Evolutionary conservation across 2,888 invertebrate genomes (phyloP), one percentile per base, ranked within the genome.

Genomic region (Ephialtes manifestator): DNA sequence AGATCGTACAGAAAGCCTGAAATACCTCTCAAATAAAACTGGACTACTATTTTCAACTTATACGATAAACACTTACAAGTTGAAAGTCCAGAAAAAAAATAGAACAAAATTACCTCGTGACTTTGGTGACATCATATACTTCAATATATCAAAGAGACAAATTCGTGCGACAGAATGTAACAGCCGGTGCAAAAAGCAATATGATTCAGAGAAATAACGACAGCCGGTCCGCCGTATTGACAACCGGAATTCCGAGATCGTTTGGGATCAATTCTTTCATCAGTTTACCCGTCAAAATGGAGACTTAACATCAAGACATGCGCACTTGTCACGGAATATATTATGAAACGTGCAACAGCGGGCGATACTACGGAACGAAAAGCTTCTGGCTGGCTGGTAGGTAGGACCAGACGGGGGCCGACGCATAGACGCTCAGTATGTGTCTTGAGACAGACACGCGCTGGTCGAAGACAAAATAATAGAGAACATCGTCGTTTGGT

Each of bases 171-270:
- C 67, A 65, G 55, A 55, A 15, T 46, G 71, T 63, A 74, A 70
- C 81, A 78, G 77, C 84, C 60, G 77, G 78, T 55, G 53, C 67
- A 46, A 43, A 11, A 63, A 63, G 67, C 60, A 68, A 81, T 78
- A 81, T 74, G 31, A 84, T 81, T 81, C 74, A 46, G 35, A 48
- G 51, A 72, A 70, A 81, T 48, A 72, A 68, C 70, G 53, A 68
- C 72, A 70, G 74, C 68, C 58, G 43, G 72, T 77, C 72, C 67
- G 55, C 72, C 68, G 77, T 63, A 70, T 77, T 51, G 84, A 81
- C 65, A 58, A 81, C 20, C 48, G 48, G 74, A 84, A 70, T 74
- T 70, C 68, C 68, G 68, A 68, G 35, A 48, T 70, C 35, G 67
- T 28, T 71, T 20, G 51, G 28, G 51, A 31, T 48, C 20, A 55